Evolutionary conservation across 2,888 invertebrate species (phyloP).

Genomic region (Agrotis segetum): DNA sequence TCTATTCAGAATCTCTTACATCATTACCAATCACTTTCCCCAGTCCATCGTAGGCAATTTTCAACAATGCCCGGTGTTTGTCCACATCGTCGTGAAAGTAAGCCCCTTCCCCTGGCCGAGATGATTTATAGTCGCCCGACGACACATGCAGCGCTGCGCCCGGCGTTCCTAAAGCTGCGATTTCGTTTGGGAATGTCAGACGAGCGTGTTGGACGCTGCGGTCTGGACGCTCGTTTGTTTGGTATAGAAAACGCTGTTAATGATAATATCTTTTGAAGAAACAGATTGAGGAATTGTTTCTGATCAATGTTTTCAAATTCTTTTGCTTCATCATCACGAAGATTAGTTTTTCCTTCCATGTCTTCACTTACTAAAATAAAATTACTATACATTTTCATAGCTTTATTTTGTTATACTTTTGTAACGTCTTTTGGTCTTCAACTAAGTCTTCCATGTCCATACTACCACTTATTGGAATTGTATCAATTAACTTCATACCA

Average conservation of each 20-base stretch:
- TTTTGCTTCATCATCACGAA: background rate
- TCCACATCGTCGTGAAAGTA: slow-evolving; percentile 82
- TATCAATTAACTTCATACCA: slow-evolving; percentile 13
- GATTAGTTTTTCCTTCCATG: background rate
- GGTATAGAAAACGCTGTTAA: background rate
- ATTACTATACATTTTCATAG: background rate
- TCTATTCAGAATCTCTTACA: slow-evolving; percentile 54
- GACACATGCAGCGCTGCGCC: slow-evolving; percentile 90
- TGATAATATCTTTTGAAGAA: background rate
- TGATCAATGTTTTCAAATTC: background rate
- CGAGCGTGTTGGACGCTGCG: slow-evolving; percentile 73
- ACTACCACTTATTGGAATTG: background rate
- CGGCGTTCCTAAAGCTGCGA: slow-evolving; percentile 84
- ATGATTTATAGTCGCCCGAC: slow-evolving; percentile 87
- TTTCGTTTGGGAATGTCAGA: slow-evolving; percentile 70
- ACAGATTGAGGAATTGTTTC: too few species aligned
- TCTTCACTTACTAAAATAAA: background rate
- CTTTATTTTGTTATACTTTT: background rate
- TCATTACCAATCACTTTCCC: slow-evolving; percentile 69
- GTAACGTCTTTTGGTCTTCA: background rate
- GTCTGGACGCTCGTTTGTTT: slow-evolving; percentile 67
- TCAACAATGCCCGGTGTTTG: slow-evolving; percentile 73
- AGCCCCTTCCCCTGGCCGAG: slow-evolving; percentile 77
- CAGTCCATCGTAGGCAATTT: slow-evolving; percentile 67
- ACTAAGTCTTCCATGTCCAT: background rate